Conservation (phyloP, 2,113 vertebrate genomes). For the Hippocampus abdominalis region DNA sequence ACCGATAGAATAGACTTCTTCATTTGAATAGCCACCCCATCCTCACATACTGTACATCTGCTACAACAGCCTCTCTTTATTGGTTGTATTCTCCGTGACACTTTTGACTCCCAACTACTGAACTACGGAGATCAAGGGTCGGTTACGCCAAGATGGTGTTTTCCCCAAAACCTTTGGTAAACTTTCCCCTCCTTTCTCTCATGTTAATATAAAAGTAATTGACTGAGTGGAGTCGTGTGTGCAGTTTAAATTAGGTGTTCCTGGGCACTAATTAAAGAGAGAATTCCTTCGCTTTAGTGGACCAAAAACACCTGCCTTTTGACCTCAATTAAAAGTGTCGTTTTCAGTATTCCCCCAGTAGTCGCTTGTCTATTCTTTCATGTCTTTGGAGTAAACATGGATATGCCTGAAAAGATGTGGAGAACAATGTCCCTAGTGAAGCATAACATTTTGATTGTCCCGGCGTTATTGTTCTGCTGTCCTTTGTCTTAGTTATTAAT, state of each 20-base stretch:
- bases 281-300: slow-evolving; percentile 66
- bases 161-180: slow-evolving; percentile 41
- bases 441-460: slow-evolving; percentile 9
- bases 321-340: slow-evolving; percentile 77
- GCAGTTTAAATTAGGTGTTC: slow-evolving; percentile 75
- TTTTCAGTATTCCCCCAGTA: slow-evolving; percentile 67
- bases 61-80: background rate
- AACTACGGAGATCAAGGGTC: slow-evolving; percentile 44
- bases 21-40: background rate
- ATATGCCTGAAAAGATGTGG: slow-evolving; percentile 31
- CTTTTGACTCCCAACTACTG: slow-evolving; percentile 37
- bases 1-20: background rate
- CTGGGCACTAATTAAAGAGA: slow-evolving; percentile 78
- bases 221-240: slow-evolving; percentile 58
- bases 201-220: slow-evolving; percentile 71
- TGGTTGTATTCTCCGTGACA: slow-evolving; percentile 46
- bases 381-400: slow-evolving; percentile 47
- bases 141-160: slow-evolving; percentile 52
- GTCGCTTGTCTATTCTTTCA: slow-evolving; percentile 37
- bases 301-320: slow-evolving; percentile 62
- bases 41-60: background rate
- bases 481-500: background rate
- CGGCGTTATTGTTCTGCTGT: background rate
- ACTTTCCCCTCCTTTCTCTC: slow-evolving; percentile 46
- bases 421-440: slow-evolving; percentile 19